Evolutionary conservation across 2,888 invertebrate genomes (phyloP).

Genomic region (Drosophila nr. medialis): DNA sequence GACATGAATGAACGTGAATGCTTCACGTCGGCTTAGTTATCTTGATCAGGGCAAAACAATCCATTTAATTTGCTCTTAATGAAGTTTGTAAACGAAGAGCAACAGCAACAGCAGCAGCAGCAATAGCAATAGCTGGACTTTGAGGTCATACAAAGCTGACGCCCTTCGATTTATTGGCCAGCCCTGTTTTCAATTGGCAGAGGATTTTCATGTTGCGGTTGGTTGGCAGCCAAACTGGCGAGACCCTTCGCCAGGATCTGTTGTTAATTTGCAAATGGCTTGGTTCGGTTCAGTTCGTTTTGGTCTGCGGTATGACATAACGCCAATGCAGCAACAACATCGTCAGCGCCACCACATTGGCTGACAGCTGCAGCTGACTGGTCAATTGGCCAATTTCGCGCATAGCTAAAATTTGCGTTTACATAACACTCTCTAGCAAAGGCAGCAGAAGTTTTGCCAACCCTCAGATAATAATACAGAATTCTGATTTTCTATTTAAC

Average conservation of each 20-base stretch:
- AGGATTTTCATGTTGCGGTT: slow-evolving; percentile 57
- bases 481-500: background rate
- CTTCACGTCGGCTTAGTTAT: slow-evolving; percentile 66
- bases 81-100: slow-evolving; percentile 49
- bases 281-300: slow-evolving; percentile 7
- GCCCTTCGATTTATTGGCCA: slow-evolving; percentile 53
- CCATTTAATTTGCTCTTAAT: slow-evolving; percentile 75
- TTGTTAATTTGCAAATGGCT: slow-evolving; percentile 55
- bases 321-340: slow-evolving; percentile 20
- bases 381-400: slow-evolving; percentile 2
- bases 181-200: slow-evolving; percentile 51
- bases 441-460: background rate
- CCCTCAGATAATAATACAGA: background rate
- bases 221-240: slow-evolving; percentile 47
- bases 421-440: background rate
- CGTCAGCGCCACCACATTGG: slow-evolving; percentile 10
- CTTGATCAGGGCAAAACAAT: slow-evolving; percentile 70
- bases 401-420: background rate
- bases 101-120: slow-evolving; percentile 2
- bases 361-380: background rate
- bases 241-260: slow-evolving; percentile 28
- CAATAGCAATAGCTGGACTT: slow-evolving; percentile 13
- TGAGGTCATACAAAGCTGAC: slow-evolving; percentile 37
- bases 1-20: slow-evolving; percentile 39
- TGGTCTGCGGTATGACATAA: slow-evolving; percentile 33